phyloP scores from a whole-genome alignment of 2,888 invertebrate genomes.

The Acronicta psi region DNA sequence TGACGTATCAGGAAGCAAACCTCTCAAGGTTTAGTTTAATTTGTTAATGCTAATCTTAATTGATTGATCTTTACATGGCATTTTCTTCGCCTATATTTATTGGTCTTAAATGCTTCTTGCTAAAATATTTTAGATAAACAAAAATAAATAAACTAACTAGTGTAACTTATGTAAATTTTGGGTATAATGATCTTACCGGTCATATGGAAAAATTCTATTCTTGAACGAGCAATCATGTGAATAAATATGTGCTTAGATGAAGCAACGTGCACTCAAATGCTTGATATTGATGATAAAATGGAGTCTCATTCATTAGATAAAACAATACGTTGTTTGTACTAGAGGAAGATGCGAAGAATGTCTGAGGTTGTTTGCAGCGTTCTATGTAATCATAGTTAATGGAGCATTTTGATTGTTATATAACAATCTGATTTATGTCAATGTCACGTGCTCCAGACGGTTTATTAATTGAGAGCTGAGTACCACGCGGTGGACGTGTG shows the following conservation, averaged over 20 bases:
- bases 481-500: slow-evolving; percentile 32
- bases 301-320: slow-evolving; percentile 30
- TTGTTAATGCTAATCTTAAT: slow-evolving; percentile 36
- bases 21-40: slow-evolving; percentile 38
- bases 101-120: too few species aligned
- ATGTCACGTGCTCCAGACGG: slow-evolving; percentile 47
- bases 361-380: slow-evolving; percentile 25
- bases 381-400: slow-evolving; percentile 36
- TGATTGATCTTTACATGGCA: slow-evolving; percentile 20
- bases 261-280: slow-evolving; percentile 15
- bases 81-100: background rate
- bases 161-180: background rate
- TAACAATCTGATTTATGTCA: slow-evolving; percentile 54
- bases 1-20: slow-evolving; percentile 38
- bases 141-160: too few species aligned
- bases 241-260: slow-evolving; percentile 12
- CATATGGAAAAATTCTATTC: slow-evolving; percentile 13
- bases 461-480: slow-evolving; percentile 47
- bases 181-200: background rate
- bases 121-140: too few species aligned
- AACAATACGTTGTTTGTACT: slow-evolving; percentile 45
- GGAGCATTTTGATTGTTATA: slow-evolving; percentile 51
- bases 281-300: slow-evolving; percentile 39
- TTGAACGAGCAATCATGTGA: background rate
- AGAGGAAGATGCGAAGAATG: slow-evolving; percentile 27